These are phyloP conservation scores for Fopius arisanus DNA, from an alignment of 1,140 invertebrate species.

Conservation along the genomic window DNA sequence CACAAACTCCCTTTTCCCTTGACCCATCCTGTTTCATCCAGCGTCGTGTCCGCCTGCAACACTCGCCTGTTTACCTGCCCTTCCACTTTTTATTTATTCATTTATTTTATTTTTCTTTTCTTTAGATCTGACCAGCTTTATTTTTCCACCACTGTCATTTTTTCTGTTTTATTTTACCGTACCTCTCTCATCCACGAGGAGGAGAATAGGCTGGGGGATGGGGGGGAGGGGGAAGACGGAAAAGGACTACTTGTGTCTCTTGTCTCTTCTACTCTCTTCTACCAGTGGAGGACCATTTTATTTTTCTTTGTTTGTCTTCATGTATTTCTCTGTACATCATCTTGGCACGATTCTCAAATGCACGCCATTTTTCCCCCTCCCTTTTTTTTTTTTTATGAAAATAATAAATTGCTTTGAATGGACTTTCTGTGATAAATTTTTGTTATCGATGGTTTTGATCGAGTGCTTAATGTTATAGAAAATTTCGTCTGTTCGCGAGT, in stretches of 20 bases:
- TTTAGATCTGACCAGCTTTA: slow-evolving; percentile 11
- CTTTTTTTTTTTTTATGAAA: background rate
- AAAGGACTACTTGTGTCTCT: no score
- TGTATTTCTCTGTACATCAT: background rate
- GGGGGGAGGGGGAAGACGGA: background rate
- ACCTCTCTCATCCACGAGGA: background rate
- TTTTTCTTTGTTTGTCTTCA: background rate
- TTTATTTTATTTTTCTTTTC: background rate
- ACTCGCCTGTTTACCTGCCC: slow-evolving; percentile 32
- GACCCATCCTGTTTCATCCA: background rate
- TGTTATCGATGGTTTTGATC: background rate
- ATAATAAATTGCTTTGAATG: background rate
- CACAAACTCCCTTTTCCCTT: slow-evolving; percentile 15
- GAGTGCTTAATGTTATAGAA: background rate
- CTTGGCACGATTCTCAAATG: background rate
- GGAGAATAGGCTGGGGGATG: background rate
- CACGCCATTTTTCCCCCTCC: background rate
- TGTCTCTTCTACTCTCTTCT: no score
- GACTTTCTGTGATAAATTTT: background rate
- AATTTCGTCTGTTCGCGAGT: background rate
- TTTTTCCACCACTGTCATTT: background rate
- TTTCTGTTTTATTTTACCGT: background rate
- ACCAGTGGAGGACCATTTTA: background rate
- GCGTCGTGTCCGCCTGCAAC: slow-evolving; percentile 10
- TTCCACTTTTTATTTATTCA: slow-evolving; percentile 5